Evolutionary conservation across 1,140 invertebrate species (phyloP).

Genomic region (Nasonia longicornis): DNA sequence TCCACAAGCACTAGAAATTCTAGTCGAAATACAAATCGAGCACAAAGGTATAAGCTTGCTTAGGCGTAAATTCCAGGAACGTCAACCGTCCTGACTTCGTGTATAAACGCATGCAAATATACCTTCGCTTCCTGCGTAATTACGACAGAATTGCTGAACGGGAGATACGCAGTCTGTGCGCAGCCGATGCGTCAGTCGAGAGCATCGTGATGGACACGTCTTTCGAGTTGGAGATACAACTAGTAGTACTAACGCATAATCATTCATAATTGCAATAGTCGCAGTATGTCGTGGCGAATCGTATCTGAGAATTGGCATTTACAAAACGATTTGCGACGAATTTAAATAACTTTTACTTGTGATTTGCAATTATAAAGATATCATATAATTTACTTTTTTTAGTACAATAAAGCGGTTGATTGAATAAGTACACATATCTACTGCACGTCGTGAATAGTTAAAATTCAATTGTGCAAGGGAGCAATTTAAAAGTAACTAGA

Average conservation of each 20-base stretch:
- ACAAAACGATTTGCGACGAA: too few species aligned
- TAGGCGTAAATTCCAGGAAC: slow-evolving; percentile 19
- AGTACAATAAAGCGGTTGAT: not conserved
- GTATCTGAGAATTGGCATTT: slow-evolving; percentile 3
- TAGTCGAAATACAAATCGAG: not conserved
- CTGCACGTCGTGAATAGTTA: not conserved
- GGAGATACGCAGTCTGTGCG: slow-evolving; percentile 3
- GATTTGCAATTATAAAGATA: too few species aligned
- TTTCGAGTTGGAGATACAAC: slow-evolving; percentile 26
- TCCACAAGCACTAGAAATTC: not conserved
- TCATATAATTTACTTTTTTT: too few species aligned
- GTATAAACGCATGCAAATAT: not conserved
- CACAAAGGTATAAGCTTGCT: not conserved
- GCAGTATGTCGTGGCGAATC: not conserved
- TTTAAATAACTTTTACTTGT: too few species aligned
- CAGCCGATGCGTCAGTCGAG: slow-evolving; percentile 19
- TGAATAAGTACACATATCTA: not conserved
- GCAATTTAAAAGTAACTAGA: slow-evolving; percentile 10
- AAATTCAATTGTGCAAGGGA: slow-evolving; percentile 10
- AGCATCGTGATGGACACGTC: slow-evolving; percentile 31
- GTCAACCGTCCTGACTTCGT: slow-evolving; percentile 9
- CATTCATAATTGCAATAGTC: slow-evolving; percentile 39
- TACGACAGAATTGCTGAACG: slow-evolving; percentile 38
- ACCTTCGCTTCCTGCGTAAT: slow-evolving; percentile 20
- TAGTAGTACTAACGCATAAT: slow-evolving; percentile 18